Base-by-base conservation (phyloP, 1,140 invertebrate genomes). In the Diachasmimorpha longicaudata region DNA sequence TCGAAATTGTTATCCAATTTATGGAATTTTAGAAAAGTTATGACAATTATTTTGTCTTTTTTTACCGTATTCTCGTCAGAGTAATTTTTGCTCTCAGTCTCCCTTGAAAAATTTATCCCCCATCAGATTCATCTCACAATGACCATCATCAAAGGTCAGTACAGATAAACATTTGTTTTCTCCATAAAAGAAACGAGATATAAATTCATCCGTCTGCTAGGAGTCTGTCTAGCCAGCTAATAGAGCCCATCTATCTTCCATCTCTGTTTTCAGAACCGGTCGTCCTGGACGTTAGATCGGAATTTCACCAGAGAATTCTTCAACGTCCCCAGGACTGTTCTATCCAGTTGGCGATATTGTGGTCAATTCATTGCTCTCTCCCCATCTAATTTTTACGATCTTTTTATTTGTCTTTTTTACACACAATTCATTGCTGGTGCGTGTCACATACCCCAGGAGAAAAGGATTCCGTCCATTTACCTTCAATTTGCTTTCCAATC, bases 171-270 rank as follows among this genome's bases (percentile, higher is more conserved):
- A 68, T 68, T 16, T 25, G 66, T 19, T 63, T 36, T 37, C 13
- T 10, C 36, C 36, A n/a, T 39, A n/a, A 14, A 31, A 66, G 66
- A n/a, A 16, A 36, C n/a, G 31, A 66, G 66, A 13, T 36, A 68
- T 68, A 68, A 68, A 68, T 68, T n/a, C 66, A 68, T 68, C 66
- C 39, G 66, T 68, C 66, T 68, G 66, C n/a, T 36, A 68, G 66
- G 39, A 37, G 31, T 68, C 31, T 68, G 66, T 68, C 66, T 68
- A 68, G 66, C 31, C 36, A 8, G 36, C 36, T 68, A 68, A 68
- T 68, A 68, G 66, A 68, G 36, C 25, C 13, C 66, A 68, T 68
- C 66, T 31, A 68, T 68, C 66, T 68, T 68, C 16, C 31, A 6
- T 25, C 58, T 63, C 58, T 63, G 23, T 23, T 25, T 14, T 25